Percentiles rank a stretch among this genome's conserved stretches.
Conservation (phyloP, 2,888 invertebrate genomes). For the Xanthorhoe designata region DNA sequence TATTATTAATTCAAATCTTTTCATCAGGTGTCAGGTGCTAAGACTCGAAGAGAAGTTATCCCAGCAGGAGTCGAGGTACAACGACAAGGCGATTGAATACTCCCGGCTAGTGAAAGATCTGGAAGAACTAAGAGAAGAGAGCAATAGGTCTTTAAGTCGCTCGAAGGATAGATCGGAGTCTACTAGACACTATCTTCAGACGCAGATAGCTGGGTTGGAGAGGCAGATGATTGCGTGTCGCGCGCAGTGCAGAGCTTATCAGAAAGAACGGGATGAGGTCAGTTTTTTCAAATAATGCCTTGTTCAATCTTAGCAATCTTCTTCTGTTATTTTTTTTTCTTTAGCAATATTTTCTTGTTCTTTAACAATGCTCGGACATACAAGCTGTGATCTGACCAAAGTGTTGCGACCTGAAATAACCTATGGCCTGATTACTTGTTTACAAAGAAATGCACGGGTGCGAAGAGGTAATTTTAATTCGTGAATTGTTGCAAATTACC, state of each 20-base stretch:
- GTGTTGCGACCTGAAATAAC: too few relatives aligned
- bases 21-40: conserved; percentile 57
- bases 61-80: conserved; percentile 60
- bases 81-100: conserved; percentile 65
- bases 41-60: conserved; percentile 67
- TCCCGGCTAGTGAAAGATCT: conserved; percentile 58
- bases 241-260: conserved; percentile 68
- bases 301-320: too few relatives aligned
- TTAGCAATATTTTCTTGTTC: not conserved
- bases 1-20: not conserved
- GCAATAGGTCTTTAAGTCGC: conserved; percentile 55
- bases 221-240: conserved; percentile 72
- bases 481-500: too few relatives aligned
- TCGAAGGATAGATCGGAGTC: conserved; percentile 69
- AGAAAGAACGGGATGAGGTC: conserved; percentile 78
- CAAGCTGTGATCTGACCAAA: too few relatives aligned
- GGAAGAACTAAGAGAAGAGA: conserved; percentile 66
- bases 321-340: not conserved
- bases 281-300: too few relatives aligned
- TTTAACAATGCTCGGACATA: too few relatives aligned
- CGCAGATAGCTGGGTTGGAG: conserved; percentile 73
- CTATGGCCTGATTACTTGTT: too few relatives aligned
- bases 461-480: too few relatives aligned
- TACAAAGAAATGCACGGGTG: too few relatives aligned
- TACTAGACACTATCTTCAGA: conserved; percentile 67